Evolutionary conservation across 2,888 invertebrate species (phyloP).

Genomic region (Hofmannophila pseudospretella): DNA sequence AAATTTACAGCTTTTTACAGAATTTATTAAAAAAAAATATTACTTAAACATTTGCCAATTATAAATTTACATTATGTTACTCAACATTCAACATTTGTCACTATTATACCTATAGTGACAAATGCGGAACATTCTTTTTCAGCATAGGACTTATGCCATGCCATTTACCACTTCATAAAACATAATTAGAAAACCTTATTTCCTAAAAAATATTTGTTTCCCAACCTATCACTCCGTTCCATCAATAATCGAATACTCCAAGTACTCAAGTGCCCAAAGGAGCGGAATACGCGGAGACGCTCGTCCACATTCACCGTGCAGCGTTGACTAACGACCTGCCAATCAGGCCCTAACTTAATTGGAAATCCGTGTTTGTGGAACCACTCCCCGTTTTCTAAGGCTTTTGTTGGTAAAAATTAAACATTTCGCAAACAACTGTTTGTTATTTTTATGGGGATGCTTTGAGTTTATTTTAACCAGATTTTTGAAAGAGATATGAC

Average conservation of each 20-base stretch:
- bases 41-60: no score
- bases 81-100: no score
- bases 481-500: no score
- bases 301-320: constrained; percentile 61
- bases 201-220: not conserved
- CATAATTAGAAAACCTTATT: no score
- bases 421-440: constrained; percentile 30
- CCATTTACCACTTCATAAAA: no score
- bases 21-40: no score
- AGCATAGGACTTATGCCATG: no score
- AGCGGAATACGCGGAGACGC: constrained; percentile 16
- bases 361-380: constrained; percentile 76
- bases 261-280: constrained; percentile 14
- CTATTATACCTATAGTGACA: no score
- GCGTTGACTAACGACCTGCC: constrained; percentile 76
- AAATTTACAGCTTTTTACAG: no score
- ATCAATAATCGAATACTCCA: constrained; percentile 31
- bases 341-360: constrained; percentile 76
- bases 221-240: constrained; percentile 23
- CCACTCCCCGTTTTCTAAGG: constrained; percentile 56
- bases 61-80: no score
- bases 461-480: no score
- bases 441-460: not conserved
- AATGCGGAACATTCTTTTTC: no score
- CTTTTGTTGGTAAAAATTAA: constrained; percentile 72